These are phyloP conservation scores for Vannuccia rotundouncinata DNA, from an alignment of 2,888 invertebrate species.

Conservation along the genomic window DNA sequence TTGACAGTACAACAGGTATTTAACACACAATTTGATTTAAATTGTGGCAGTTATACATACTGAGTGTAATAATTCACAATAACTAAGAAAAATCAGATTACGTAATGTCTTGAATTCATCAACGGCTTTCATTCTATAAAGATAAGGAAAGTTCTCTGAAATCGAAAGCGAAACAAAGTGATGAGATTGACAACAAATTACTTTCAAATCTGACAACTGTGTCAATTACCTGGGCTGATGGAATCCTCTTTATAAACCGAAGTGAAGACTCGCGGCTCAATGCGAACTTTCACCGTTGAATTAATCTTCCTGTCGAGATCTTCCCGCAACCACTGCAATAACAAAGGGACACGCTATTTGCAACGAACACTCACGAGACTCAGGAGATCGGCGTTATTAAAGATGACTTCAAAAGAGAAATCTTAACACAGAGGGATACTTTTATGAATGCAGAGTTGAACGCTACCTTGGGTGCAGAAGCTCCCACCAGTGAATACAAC, in stretches of 20 bases:
- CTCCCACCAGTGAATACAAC: neutral
- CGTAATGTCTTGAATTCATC: constrained; percentile 2
- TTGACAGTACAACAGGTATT: too few species aligned
- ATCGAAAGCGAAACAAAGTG: too few species aligned
- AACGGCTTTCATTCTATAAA: constrained; percentile 3
- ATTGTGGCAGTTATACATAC: too few species aligned
- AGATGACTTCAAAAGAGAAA: too few species aligned
- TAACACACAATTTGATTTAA: too few species aligned
- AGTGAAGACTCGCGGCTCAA: constrained; percentile 9
- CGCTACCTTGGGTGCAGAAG: neutral
- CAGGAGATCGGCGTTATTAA: too few species aligned
- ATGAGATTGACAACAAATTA: neutral
- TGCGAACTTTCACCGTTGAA: constrained; percentile 9
- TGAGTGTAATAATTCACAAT: too few species aligned
- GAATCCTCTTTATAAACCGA: neutral
- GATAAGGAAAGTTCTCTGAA: neutral
- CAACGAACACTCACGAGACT: too few species aligned
- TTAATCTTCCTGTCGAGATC: neutral
- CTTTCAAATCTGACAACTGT: neutral
- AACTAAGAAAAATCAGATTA: too few species aligned
- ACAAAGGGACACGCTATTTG: too few species aligned
- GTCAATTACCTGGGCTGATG: neutral
- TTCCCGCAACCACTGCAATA: neutral
- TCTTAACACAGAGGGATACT: too few species aligned
- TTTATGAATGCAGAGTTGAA: too few species aligned